Percentiles rank a stretch among this genome's conserved stretches.
These are phyloP conservation scores for Steinernema hermaphroditum DNA, from an alignment of 2,888 invertebrate species.

Conservation along the genomic window DNA sequence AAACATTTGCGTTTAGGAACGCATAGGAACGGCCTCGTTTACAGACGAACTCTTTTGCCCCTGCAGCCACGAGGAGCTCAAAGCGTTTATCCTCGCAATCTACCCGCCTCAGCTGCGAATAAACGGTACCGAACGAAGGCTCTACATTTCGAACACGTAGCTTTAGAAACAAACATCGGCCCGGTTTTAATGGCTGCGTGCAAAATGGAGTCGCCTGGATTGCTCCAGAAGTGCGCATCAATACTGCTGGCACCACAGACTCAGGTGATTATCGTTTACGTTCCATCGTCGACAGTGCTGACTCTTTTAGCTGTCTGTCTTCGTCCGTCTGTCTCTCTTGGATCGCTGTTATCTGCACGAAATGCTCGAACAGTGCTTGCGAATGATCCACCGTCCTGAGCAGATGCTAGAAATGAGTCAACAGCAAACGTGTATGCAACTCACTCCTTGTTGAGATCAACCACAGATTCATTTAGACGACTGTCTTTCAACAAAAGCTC, in stretches of 20 bases:
- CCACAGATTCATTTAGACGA: conserved; percentile 57
- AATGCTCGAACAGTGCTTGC: conserved; percentile 64
- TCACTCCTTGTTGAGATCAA: background rate
- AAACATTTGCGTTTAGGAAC: conserved; percentile 33
- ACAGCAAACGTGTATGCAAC: conserved; percentile 61
- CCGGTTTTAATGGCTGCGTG: conserved; percentile 64
- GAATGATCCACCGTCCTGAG: conserved; percentile 61
- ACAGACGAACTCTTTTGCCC: conserved; percentile 64
- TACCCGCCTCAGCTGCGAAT: conserved; percentile 66
- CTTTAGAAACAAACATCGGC: conserved; percentile 62
- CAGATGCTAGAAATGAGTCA: conserved; percentile 66
- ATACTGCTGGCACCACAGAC: conserved; percentile 60
- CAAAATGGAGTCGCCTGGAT: conserved; percentile 65
- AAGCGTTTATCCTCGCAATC: conserved; percentile 65
- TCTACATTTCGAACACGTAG: too few species aligned
- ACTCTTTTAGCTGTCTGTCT: conserved; percentile 57
- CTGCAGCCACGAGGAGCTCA: conserved; percentile 64
- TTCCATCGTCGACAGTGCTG: background rate
- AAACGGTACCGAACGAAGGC: conserved; percentile 50
- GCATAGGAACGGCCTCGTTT: conserved; percentile 31
- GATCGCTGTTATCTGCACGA: conserved; percentile 67
- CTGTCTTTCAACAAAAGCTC: conserved; percentile 62
- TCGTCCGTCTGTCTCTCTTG: conserved; percentile 64
- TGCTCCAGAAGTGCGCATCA: conserved; percentile 64
- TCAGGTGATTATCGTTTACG: too few species aligned